A percentile compares a stretch with the other conserved stretches of the same genome.
Conservation (phyloP, 1,140 invertebrate genomes). For the Bilobella aurantiaca region DNA sequence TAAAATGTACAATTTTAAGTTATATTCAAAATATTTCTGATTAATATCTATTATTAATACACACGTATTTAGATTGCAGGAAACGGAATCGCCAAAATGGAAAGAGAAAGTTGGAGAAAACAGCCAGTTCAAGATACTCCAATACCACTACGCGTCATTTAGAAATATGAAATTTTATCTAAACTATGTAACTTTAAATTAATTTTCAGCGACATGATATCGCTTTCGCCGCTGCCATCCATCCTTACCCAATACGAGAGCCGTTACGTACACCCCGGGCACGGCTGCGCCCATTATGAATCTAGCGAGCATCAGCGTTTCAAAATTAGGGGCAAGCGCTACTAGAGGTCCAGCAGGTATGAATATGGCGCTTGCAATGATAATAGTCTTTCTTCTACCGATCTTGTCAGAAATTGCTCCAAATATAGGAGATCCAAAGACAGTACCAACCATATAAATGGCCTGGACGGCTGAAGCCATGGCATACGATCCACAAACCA, state of each 20-base stretch:
- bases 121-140: too few relatives aligned
- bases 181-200: too few relatives aligned
- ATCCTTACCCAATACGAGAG: conserved; percentile 25
- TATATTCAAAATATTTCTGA: too few relatives aligned
- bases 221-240: too few relatives aligned
- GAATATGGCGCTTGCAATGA: conserved; percentile 29
- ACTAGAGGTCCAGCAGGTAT: conserved; percentile 25
- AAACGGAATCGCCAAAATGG: too few relatives aligned
- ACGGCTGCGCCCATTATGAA: conserved; percentile 23
- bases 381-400: conserved; percentile 27
- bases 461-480: conserved; percentile 29
- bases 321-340: conserved; percentile 22
- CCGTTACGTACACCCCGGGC: conserved; percentile 33
- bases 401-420: conserved; percentile 32
- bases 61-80: too few relatives aligned
- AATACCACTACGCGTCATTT: too few relatives aligned
- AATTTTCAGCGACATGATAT: too few relatives aligned
- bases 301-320: conserved; percentile 21
- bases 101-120: too few relatives aligned
- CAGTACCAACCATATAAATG: conserved; percentile 35
- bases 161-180: too few relatives aligned
- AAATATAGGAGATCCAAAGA: conserved; percentile 29
- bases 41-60: too few relatives aligned
- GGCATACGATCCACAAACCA: conserved; percentile 25
- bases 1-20: too few relatives aligned